Evolutionary conservation across 2,113 vertebrate species (phyloP), one percentile per base, ranked within the genome.

Genomic region (Istiophorus platypterus): DNA sequence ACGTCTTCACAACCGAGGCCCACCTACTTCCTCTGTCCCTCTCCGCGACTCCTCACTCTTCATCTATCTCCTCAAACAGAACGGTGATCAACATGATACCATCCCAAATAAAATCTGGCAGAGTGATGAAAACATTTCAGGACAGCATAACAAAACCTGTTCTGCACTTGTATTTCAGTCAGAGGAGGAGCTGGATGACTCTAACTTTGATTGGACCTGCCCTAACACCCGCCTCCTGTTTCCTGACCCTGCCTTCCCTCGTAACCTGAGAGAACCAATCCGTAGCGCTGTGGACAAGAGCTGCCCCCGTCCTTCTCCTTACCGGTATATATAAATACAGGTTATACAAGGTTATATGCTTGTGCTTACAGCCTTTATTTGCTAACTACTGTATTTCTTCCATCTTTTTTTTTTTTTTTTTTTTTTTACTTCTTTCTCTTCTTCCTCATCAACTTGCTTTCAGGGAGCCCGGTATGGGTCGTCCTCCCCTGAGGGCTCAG

Each of bases 1-100:
- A 99, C 42, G 92, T 99, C 86, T 99, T 99, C 84, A 99, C 98
- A 15, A 99, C 98, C n/a, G 98, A 99, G 92, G 98, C 98, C n/a
- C 98, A 99, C 91, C 94, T 99, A 0, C 91, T 99, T 77, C 98
- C 98, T 18, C 97, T 99, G 54, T 99, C 97, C 81, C 96, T 99
- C 37, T 99, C 98, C 69, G 98, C 96, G 18, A 85, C 96, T 65
- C 96, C 96, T 41, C 96, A 95, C 88, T 94, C 94, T 18, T 76
- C 79, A 1, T 51, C 87, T 7, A 49, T 84, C 29, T 51, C 88
- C 34, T 81, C 74, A 18, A 95, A 95, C 59, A 65, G 31, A 88
- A 94, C 93, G 64, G 95, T 94, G 88, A 74, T 13, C 0, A 2
- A 17, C 11, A 11, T 1, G 0, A 54, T n/a, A 34, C 15, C 37